Conservation (phyloP, 2,797 vertebrate species). For the Petrocephalus schoutedeni region DNA sequence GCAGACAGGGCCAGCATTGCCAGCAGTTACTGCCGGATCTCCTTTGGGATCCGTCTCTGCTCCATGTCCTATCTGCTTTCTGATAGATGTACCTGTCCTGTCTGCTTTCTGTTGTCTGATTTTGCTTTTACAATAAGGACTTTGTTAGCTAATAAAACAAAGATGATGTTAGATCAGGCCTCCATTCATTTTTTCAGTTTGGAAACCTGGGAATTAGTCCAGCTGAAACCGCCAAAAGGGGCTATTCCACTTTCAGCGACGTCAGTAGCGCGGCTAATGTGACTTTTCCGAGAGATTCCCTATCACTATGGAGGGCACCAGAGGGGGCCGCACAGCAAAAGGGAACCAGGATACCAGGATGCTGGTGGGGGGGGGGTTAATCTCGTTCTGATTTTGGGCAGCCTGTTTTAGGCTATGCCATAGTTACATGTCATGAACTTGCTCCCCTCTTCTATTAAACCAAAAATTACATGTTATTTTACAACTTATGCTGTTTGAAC, state of each 20-base stretch:
- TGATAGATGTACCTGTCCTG: background rate
- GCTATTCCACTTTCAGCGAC: background rate
- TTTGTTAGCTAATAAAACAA: background rate
- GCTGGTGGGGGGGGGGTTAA: constrained; percentile 16
- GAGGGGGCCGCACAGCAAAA: constrained; percentile 46
- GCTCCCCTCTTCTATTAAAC: background rate
- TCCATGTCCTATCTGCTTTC: background rate
- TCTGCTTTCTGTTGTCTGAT: background rate
- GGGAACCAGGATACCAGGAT: constrained; percentile 42
- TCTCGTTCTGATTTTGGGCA: background rate
- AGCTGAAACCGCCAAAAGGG: background rate
- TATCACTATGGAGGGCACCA: constrained; percentile 38
- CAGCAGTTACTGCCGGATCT: background rate
- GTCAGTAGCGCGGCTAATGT: constrained; percentile 41
- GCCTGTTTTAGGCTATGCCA: background rate
- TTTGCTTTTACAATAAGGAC: background rate
- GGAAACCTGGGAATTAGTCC: background rate
- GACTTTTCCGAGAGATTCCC: constrained; percentile 60
- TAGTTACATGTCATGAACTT: background rate
- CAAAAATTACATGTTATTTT: background rate
- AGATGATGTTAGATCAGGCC: background rate
- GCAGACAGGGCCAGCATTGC: background rate
- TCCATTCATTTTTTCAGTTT: background rate
- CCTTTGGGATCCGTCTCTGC: background rate
- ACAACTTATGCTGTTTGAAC: background rate